phyloP scores from a whole-genome alignment of 2,113 vertebrate genomes.

The Trichomycterus rosablanca region DNA sequence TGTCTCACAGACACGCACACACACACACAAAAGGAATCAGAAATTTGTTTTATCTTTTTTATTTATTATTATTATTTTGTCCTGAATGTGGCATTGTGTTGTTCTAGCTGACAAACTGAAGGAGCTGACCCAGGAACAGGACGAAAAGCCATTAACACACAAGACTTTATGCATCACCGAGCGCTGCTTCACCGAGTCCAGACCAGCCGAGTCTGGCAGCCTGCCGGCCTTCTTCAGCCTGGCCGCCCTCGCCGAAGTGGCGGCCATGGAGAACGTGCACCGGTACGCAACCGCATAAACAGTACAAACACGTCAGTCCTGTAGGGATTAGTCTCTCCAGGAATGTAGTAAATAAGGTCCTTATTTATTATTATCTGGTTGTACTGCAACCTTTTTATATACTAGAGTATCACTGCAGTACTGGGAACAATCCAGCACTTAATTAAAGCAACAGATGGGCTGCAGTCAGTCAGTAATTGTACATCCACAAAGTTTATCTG shows the following conservation, averaged over 20 bases:
- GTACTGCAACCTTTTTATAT: too few species aligned
- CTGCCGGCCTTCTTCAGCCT: conserved; percentile 91
- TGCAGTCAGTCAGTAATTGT: too few species aligned
- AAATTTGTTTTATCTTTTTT: background rate
- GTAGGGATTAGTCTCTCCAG: too few species aligned
- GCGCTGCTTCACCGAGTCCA: conserved; percentile 64
- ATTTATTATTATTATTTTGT: background rate
- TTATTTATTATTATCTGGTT: too few species aligned
- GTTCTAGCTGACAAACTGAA: conserved; percentile 80
- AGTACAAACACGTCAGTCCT: too few species aligned
- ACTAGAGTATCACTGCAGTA: too few species aligned
- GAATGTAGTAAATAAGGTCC: too few species aligned
- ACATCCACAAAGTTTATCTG: too few species aligned
- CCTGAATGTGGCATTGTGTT: conserved; percentile 24
- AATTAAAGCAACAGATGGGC: too few species aligned
- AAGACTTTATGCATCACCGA: conserved; percentile 78
- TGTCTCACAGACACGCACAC: background rate
- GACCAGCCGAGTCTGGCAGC: conserved; percentile 66
- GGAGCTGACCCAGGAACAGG: conserved; percentile 76
- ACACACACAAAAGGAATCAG: background rate
- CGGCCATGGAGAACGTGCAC: conserved; percentile 98
- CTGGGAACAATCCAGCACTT: too few species aligned
- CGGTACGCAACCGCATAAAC: conserved; percentile 64
- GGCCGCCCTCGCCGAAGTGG: conserved; percentile 96
- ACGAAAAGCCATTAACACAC: conserved; percentile 73